Percentiles rank a stretch among this genome's conserved stretches.
phyloP scores from a whole-genome alignment of 2,113 vertebrate species.

The Mus spicilegus region DNA sequence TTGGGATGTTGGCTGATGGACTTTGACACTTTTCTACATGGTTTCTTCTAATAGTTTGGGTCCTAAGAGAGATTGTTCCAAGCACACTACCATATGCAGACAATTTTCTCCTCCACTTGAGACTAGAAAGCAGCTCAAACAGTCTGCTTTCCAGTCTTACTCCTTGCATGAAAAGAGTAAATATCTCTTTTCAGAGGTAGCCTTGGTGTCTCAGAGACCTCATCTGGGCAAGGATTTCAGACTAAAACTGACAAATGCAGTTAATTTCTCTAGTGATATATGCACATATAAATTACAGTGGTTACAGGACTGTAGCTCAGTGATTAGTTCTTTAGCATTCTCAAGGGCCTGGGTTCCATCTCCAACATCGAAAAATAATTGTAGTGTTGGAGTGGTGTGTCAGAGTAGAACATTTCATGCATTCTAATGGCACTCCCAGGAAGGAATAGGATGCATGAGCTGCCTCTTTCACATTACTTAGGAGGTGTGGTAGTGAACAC shows the following conservation, averaged over 20 bases:
- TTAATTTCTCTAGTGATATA: background rate
- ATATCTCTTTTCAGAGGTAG: background rate
- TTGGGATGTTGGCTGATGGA: background rate
- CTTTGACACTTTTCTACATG: background rate
- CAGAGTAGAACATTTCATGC: background rate
- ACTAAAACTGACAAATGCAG: background rate
- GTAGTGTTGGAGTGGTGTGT: background rate
- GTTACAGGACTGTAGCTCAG: background rate
- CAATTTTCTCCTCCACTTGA: background rate
- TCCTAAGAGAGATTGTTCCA: background rate
- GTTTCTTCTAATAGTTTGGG: background rate
- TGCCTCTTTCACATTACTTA: conserved; percentile 14
- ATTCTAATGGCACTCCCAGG: background rate
- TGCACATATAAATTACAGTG: background rate
- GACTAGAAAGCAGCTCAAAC: background rate
- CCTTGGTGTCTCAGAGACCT: background rate
- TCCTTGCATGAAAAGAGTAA: conserved; percentile 12
- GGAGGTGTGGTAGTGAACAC: background rate
- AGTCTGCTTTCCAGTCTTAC: background rate
- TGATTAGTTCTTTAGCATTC: background rate
- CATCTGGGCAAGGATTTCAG: conserved; percentile 5
- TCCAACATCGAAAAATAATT: background rate
- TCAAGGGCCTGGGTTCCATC: background rate
- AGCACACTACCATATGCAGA: background rate
- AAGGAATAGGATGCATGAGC: background rate